Evolutionary conservation across 1,140 invertebrate species (phyloP).

Genomic region (Drosophila malerkotliana): DNA sequence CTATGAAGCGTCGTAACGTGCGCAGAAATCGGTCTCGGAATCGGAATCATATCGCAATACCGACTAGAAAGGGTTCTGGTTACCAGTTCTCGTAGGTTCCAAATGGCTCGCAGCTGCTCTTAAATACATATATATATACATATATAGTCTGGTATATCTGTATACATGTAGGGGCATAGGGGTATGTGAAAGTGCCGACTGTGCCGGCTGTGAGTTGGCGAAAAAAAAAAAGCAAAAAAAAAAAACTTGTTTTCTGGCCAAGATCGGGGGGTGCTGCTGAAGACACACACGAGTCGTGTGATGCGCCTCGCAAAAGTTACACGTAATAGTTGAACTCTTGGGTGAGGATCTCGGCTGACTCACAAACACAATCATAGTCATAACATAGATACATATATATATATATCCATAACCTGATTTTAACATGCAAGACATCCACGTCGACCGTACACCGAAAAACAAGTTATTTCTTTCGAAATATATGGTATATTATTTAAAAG

Average conservation of each 20-base stretch:
- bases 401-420: constrained; percentile 24
- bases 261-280: constrained; percentile 5
- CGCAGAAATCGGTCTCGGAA: constrained; percentile 9
- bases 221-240: not conserved
- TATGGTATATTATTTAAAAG: not conserved
- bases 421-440: constrained; percentile 39
- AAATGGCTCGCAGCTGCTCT: constrained; percentile 22
- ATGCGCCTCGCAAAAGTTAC: constrained; percentile 34
- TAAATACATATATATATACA: not conserved
- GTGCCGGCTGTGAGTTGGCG: not conserved
- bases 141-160: not conserved
- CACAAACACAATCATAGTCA: constrained; percentile 14
- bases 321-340: constrained; percentile 25
- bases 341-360: constrained; percentile 9
- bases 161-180: not conserved
- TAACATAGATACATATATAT: not conserved
- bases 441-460: constrained; percentile 10
- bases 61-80: constrained; percentile 35
- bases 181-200: not conserved
- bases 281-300: constrained; percentile 50
- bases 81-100: constrained; percentile 37
- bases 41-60: constrained; percentile 16
- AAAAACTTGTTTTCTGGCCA: constrained; percentile 52
- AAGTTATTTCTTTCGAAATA: not conserved
- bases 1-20: constrained; percentile 12